Evolutionary conservation across 1,140 invertebrate species (phyloP).

Genomic region (Mycetomoellerius zeteki): DNA sequence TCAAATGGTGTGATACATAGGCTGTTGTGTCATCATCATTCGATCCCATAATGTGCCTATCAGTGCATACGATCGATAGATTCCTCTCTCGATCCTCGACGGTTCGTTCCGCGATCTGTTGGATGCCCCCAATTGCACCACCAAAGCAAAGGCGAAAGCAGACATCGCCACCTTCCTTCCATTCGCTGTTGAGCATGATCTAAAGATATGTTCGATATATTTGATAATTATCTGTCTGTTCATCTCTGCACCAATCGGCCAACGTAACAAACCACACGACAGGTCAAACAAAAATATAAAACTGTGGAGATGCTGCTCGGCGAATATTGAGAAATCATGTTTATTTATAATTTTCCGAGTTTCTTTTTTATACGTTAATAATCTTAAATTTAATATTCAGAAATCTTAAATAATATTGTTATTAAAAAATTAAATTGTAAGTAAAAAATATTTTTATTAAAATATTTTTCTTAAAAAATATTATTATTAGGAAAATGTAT

Average conservation of each 20-base stretch:
- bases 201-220: slow-evolving; percentile 57
- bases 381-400: neutral
- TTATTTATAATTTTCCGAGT: neutral
- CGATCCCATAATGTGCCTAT: slow-evolving; percentile 50
- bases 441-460: neutral
- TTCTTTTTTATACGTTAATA: neutral
- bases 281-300: slow-evolving; percentile 39
- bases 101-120: slow-evolving; percentile 47
- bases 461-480: neutral
- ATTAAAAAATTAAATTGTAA: neutral
- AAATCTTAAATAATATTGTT: neutral
- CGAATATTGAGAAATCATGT: slow-evolving; percentile 5
- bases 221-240: slow-evolving; percentile 60
- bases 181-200: slow-evolving; percentile 41
- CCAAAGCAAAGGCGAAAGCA: slow-evolving; percentile 59
- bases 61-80: slow-evolving; percentile 71
- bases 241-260: slow-evolving; percentile 35
- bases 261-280: slow-evolving; percentile 26
- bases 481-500: neutral
- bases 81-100: slow-evolving; percentile 69
- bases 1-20: slow-evolving; percentile 50
- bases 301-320: neutral
- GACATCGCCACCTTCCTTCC: slow-evolving; percentile 47
- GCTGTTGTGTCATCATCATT: slow-evolving; percentile 31
- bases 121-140: slow-evolving; percentile 64